Base-by-base conservation (phyloP, 1,140 invertebrate species). In the Phthorimaea operculella region DNA sequence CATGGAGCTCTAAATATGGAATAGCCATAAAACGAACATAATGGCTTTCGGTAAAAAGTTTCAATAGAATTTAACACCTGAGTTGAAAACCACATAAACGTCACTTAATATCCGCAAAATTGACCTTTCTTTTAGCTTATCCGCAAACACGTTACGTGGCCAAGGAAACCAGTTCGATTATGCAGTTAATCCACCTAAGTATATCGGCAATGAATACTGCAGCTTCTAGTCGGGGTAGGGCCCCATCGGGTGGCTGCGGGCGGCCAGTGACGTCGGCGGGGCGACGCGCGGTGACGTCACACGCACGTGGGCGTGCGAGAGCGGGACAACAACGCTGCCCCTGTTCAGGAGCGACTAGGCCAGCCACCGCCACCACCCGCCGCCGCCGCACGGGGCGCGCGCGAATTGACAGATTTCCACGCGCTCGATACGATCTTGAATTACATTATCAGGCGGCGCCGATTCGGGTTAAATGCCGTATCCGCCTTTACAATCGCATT, bases 361-460 rank as follows among this genome's bases (percentile, higher is more conserved):
- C 36, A 39, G 36, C 36, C 6, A 6, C 10, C 5, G 4, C 10
- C 10, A 4, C 44, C 12, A n/a, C n/a, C 44, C 1, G 7, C 14
- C 12, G 11, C 11, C 39, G 11, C 11, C 39, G 14, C 11, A 59
- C 60, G 70, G 70, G 68, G 73, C 59, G 68, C 70, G 68, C 70
- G 70, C 72, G 70, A 74, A 72, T 74, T 76, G 71, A 77, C 76
- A 77, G 74, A 76, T 74, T 74, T 74, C 70, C 64, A 71, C 71
- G 68, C 77, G 77, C 69, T 80, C 77, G 75, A 80, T 79, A 80
- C 73, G 60, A 79, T 79, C 79, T 78, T 66, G 70, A 75, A 79
- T 73, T 66, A 70, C 70, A 74, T 78, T 75, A 75, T 67, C 61
- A 64, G 50, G 48, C 59, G 55, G 63, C 58, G 45, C 48, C 58